These are phyloP conservation scores for Tachystola acroxantha DNA, from an alignment of 2,888 invertebrate genomes.

Conservation along the genomic window DNA sequence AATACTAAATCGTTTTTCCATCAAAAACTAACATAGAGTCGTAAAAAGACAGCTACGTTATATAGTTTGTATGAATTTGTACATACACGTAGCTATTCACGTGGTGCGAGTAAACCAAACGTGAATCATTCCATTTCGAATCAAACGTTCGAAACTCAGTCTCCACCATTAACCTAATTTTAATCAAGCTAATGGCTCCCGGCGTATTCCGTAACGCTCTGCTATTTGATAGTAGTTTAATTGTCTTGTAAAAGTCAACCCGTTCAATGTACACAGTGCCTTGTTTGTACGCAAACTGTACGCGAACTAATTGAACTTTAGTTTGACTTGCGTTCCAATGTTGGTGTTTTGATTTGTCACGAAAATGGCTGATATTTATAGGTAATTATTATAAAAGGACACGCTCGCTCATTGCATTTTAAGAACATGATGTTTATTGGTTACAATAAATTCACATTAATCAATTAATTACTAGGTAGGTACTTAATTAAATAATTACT, in stretches of 20 bases:
- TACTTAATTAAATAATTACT: no score
- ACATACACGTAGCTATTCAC: no score
- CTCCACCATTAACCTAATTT: constrained; percentile 8
- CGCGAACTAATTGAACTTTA: constrained; percentile 35
- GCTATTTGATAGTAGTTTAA: constrained; percentile 24
- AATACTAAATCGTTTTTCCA: no score
- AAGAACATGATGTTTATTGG: no score
- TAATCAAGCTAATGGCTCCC: constrained; percentile 10
- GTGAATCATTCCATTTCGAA: not conserved
- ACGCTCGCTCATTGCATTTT: no score
- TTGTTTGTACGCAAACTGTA: constrained; percentile 36
- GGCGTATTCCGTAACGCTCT: constrained; percentile 13
- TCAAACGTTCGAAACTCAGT: not conserved
- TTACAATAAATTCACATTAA: no score
- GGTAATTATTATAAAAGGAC: no score
- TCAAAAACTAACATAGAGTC: no score
- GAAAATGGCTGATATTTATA: not conserved
- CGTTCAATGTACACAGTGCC: constrained; percentile 26
- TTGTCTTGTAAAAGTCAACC: constrained; percentile 31
- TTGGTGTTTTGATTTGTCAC: constrained; percentile 16
- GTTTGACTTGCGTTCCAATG: constrained; percentile 26
- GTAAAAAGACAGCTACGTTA: no score
- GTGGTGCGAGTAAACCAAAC: not conserved
- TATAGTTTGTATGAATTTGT: no score
- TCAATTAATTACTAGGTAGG: no score